A percentile compares a stretch with the other conserved stretches of the same genome.
Conservation (phyloP, 2,797 vertebrate species). For the Rhodeus uyekii region DNA sequence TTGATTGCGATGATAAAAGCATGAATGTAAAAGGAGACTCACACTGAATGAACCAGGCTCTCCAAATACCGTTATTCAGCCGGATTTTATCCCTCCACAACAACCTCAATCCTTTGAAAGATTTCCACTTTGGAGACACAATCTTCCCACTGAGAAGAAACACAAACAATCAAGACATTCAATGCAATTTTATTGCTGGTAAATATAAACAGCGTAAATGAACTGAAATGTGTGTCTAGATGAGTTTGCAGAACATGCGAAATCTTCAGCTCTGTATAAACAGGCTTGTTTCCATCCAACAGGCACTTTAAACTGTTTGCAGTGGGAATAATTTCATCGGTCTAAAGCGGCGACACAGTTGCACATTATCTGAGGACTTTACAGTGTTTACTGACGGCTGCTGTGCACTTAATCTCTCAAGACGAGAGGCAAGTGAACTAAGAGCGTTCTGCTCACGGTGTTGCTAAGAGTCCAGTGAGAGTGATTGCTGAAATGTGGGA, state of each 20-base stretch:
- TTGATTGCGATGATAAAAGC: too few species aligned
- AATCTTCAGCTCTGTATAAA: conserved; percentile 4
- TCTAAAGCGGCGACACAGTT: conserved; percentile 34
- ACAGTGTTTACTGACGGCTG: conserved; percentile 39
- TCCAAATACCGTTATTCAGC: conserved; percentile 98
- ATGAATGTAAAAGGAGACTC: too few species aligned
- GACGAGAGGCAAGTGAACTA: conserved; percentile 51
- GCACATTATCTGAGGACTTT: conserved; percentile 54
- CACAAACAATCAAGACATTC: background rate
- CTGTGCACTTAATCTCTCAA: conserved; percentile 51
- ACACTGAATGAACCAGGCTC: conserved; percentile 98
- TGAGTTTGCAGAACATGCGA: background rate
- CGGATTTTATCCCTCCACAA: conserved; percentile 97
- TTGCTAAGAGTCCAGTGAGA: conserved; percentile 73
- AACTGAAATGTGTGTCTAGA: background rate
- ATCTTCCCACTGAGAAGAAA: conserved; percentile 84
- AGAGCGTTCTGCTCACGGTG: conserved; percentile 62
- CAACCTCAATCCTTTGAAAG: conserved; percentile 93
- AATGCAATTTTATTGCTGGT: background rate
- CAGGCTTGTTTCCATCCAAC: background rate
- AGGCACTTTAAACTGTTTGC: background rate
- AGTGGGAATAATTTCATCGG: conserved; percentile 1
- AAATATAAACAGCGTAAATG: background rate
- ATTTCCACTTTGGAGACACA: conserved; percentile 98
- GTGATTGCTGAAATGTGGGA: conserved; percentile 58